Evolutionary conservation across 1,140 invertebrate species (phyloP).

Genomic region (Magallana ariakensis): DNA sequence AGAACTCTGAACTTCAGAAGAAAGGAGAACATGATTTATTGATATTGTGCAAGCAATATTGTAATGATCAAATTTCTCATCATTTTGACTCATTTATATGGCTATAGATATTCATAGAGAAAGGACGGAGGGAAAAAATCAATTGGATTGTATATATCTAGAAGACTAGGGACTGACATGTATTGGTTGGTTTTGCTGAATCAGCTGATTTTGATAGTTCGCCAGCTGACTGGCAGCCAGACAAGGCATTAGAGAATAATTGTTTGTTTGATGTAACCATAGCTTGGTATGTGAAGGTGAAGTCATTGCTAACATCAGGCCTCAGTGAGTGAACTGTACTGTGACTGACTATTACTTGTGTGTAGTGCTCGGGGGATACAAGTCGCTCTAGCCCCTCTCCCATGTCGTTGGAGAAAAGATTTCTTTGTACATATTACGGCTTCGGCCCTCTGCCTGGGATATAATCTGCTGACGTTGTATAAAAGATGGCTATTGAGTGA

Average conservation of each 20-base stretch:
- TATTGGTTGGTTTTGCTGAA: slow-evolving; percentile 7
- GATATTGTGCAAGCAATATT: slow-evolving; percentile 32
- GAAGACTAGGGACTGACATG: slow-evolving; percentile 22
- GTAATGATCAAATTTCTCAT: slow-evolving; percentile 29
- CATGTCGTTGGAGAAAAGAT: neutral
- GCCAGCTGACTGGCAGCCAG: slow-evolving; percentile 32
- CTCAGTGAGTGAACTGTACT: neutral
- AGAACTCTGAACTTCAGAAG: neutral
- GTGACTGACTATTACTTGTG: neutral
- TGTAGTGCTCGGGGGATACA: slow-evolving; percentile 12
- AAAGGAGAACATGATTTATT: slow-evolving; percentile 27
- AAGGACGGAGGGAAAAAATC: neutral
- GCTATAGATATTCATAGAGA: slow-evolving; percentile 29
- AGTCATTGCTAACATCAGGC: slow-evolving; percentile 30
- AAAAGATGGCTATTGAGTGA: slow-evolving; percentile 2
- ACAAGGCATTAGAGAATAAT: slow-evolving; percentile 31
- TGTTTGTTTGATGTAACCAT: slow-evolving; percentile 38
- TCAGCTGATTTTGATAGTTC: slow-evolving; percentile 34
- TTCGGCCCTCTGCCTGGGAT: neutral
- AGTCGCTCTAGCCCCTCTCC: neutral
- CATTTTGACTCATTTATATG: slow-evolving; percentile 37
- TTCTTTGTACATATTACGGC: neutral
- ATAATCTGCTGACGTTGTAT: slow-evolving; percentile 15
- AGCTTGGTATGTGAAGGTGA: slow-evolving; percentile 37
- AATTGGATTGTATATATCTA: neutral